Evolutionary conservation across 2,113 vertebrate genomes (phyloP), one percentile per base, ranked within the genome.

Genomic region (Nansenia antarctica): DNA sequence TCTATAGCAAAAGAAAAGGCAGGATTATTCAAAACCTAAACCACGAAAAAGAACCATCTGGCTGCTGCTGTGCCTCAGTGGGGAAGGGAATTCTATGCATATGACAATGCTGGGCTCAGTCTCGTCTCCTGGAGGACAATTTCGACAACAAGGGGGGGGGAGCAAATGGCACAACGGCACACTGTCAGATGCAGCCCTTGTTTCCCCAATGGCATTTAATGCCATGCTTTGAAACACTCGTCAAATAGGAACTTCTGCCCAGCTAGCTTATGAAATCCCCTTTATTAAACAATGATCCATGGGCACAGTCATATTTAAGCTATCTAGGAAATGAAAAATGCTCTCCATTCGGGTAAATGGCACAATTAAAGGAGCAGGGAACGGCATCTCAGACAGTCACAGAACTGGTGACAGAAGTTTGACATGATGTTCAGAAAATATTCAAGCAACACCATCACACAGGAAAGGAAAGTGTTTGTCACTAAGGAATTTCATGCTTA

Each of bases 21-120:
- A 70, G 62, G 73, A 76, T 67, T 67, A 72, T 49, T 49, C 45
- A 27, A 49, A 22, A 64, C 55, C 0, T 9, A 20, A 59, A 67
- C 24, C 9, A 60, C 54, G 32, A 54, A 32, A 39, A 47, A 32
- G 9, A 24, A 47, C 22, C 32, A n/a, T 30, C 30, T 45, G 24
- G 30, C 52, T 67, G 24, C 15, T 20, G 29, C 62, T 67, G 26
- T 47, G 45, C 54, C 58, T 22, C 45, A 49, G 45, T 22, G 45
- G 45, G 45, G 45, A 49, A 20, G 45, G 14, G 7, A 49, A 49
- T n/a, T 20, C 45, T 20, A 15, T 14, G 45, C 45, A 31, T 32
- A 62, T 55, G 53, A 55, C 53, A 49, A 49, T 20, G 7, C 45
- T 49, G 45, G 45, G n/a, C 45, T 49, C 45, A 49, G 45, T 49